Conservation (phyloP, 2,888 invertebrate genomes). For the Tetanocera ferruginea region DNA sequence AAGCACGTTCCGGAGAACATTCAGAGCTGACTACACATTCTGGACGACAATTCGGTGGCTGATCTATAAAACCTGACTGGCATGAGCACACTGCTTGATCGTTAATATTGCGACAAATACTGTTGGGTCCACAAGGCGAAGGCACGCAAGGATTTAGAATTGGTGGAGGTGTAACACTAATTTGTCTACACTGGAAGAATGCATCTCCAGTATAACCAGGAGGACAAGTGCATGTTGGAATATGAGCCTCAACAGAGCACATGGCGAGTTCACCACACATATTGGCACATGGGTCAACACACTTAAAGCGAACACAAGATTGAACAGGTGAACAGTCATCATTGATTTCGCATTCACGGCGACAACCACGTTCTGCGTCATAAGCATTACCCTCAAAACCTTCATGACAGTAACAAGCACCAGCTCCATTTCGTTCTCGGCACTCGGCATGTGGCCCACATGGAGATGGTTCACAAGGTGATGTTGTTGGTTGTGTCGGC, state of each 20-base stretch:
- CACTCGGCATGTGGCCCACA: conserved; percentile 90
- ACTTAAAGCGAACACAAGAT: conserved; percentile 86
- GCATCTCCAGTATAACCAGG: conserved; percentile 85
- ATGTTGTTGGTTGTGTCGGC: conserved; percentile 76
- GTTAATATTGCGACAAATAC: conserved; percentile 85
- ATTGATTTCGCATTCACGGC: conserved; percentile 83
- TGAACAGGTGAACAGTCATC: conserved; percentile 80
- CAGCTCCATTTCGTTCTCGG: conserved; percentile 84
- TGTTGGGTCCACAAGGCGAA: conserved; percentile 89
- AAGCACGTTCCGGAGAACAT: conserved; percentile 85
- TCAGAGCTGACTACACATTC: conserved; percentile 91
- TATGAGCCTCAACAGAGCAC: conserved; percentile 83
- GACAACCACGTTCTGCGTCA: conserved; percentile 76
- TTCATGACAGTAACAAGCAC: conserved; percentile 85
- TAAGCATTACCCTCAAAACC: conserved; percentile 89
- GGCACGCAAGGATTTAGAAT: conserved; percentile 82
- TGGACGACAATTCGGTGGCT: conserved; percentile 85
- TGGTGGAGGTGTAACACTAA: conserved; percentile 66
- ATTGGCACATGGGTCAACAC: conserved; percentile 86
- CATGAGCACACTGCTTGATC: conserved; percentile 89
- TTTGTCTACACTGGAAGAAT: conserved; percentile 80
- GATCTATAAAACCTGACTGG: conserved; percentile 81
- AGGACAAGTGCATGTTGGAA: conserved; percentile 83
- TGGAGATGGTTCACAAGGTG: conserved; percentile 86
- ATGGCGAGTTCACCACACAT: conserved; percentile 86